Evolutionary conservation across 2,888 invertebrate species (phyloP).

Genomic region (Artemia sinica): DNA sequence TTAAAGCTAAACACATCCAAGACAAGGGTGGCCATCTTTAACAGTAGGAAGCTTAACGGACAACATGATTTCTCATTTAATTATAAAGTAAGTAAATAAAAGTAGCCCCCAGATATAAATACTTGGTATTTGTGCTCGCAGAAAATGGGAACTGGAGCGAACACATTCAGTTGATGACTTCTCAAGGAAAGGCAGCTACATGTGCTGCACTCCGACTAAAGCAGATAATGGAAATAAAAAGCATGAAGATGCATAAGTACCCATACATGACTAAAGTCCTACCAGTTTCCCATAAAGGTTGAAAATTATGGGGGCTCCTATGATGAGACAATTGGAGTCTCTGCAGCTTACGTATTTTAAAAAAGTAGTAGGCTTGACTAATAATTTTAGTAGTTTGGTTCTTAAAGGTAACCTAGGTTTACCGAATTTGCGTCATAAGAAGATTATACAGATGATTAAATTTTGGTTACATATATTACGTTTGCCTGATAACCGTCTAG

Average conservation of each 20-base stretch:
- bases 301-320: too few species aligned
- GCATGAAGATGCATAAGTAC: neutral
- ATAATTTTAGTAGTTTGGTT: too few species aligned
- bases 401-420: too few species aligned
- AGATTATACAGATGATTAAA: neutral
- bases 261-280: neutral
- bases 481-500: slow-evolving; percentile 8
- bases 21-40: too few species aligned
- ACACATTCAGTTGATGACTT: neutral
- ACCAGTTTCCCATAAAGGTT: neutral
- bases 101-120: neutral
- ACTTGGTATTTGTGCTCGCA: neutral
- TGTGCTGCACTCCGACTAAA: neutral
- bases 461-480: neutral
- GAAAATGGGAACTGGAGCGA: neutral
- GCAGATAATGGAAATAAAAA: neutral
- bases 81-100: neutral
- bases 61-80: too few species aligned
- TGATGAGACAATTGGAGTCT: too few species aligned
- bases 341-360: too few species aligned
- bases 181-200: neutral
- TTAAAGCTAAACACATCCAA: too few species aligned
- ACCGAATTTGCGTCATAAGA: neutral
- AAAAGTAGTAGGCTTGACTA: too few species aligned
- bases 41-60: too few species aligned